Evolutionary conservation across 1,140 invertebrate species (phyloP), one percentile per base, ranked within the genome.

Genomic region (Dryas iulia): DNA sequence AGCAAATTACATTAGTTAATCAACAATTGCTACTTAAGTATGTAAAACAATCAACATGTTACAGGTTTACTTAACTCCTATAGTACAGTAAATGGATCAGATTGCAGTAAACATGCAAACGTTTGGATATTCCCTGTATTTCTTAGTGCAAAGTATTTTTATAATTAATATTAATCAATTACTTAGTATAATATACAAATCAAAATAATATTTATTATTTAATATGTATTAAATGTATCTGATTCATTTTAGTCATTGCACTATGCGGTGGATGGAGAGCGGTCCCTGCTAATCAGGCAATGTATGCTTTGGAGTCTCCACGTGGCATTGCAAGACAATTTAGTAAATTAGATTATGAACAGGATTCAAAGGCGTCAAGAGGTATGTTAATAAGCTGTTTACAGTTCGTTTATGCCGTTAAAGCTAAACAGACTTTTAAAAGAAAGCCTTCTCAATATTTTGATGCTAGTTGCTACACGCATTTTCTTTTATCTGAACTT

Each of bases 241-340:
- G 18, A 47, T 3, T 47, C 0, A 10, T 47, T 47, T 47, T 47
- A 47, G 39, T 47, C 2, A 3, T 47, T 7, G 3, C 8, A 1
- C 18, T 14, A 14, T 58, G 69, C 21, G 25, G 30, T 21, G 68
- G 66, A 25, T 87, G 85, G 85, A 76, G 68, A 68, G 83, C 83
- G 0, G 72, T 85, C 2, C 83, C 83, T 4, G 82, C 83, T 0
- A 82, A 84, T 28, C 74, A 83, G 68, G 85, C 82, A 0, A 71
- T 61, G 56, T 86, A 79, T n/a, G 71, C 79, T 0, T 28, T 75
- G 8, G 59, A 77, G 6, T 30, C 58, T 25, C 7, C 5, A n/a
- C 35, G 28, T 8, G 11, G 21, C 6, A 26, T 0, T 31, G 31
- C 1, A 31, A 28, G 26, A 28, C 61, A 6, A 14, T 28, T 3